phyloP scores from a whole-genome alignment of 2,797 vertebrate species.

The Yasuhikotakia modesta region DNA sequence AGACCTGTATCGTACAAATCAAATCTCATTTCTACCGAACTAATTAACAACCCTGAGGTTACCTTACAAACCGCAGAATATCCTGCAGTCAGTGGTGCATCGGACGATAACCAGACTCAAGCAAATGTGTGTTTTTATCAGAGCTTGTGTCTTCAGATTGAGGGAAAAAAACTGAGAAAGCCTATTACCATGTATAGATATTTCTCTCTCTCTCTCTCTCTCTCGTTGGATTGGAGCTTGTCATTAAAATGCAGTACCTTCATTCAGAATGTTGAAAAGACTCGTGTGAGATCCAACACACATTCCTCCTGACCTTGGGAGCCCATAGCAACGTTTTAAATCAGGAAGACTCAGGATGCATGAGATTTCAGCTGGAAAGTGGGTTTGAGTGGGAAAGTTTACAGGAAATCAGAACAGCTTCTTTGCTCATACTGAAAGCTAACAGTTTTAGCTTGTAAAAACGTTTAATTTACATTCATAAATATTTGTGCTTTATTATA shows the following conservation, averaged over 20 bases:
- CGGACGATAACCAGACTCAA: conserved; percentile 1
- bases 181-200: conserved; percentile 16
- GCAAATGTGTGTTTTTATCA: conserved; percentile 32
- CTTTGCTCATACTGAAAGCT: conserved; percentile 51
- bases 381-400: conserved; percentile 55
- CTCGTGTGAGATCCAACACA: conserved; percentile 57
- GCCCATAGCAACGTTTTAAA: conserved; percentile 67
- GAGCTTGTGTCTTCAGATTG: conserved; percentile 30
- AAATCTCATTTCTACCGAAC: conserved; percentile 37
- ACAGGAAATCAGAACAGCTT: conserved; percentile 24
- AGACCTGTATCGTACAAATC: conserved; percentile 20
- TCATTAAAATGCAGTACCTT: conserved; percentile 52
- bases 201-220: conserved; percentile 10
- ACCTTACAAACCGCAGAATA: no score
- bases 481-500: no score
- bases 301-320: conserved; percentile 67
- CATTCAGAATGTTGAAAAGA: conserved; percentile 57
- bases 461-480: no score
- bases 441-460: no score
- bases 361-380: conserved; percentile 42
- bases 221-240: conserved; percentile 13
- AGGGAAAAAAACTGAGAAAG: conserved; percentile 9
- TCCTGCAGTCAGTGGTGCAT: conserved; percentile 9
- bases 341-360: conserved; percentile 45
- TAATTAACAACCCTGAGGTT: conserved; percentile 35